Evolutionary conservation across 2,113 vertebrate species (phyloP).

Genomic region (Dasypus novemcinctus): DNA sequence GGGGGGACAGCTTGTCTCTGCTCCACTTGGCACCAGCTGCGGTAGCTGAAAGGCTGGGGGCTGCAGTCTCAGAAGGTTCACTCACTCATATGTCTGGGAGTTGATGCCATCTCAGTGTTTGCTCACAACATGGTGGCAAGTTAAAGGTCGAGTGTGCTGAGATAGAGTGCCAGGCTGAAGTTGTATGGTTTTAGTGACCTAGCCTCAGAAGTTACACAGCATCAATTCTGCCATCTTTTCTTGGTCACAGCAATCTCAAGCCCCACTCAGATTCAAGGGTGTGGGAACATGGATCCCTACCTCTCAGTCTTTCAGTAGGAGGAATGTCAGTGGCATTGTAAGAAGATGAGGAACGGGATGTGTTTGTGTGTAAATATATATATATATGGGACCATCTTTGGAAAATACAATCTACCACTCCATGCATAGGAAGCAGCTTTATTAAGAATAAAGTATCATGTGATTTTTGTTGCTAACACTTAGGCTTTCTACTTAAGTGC

Average conservation of each 20-base stretch:
- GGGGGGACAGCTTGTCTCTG: not conserved
- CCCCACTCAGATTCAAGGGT: not conserved
- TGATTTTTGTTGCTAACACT: not conserved
- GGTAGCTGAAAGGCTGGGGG: not conserved
- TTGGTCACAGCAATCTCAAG: not conserved
- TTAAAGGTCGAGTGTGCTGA: not conserved
- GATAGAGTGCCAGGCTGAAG: not conserved
- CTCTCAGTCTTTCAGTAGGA: not conserved
- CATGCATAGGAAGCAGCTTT: not conserved
- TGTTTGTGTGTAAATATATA: too few relatives aligned
- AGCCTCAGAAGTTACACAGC: not conserved
- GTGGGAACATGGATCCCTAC: not conserved
- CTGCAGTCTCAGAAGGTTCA: not conserved
- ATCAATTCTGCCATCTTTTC: not conserved
- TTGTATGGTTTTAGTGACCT: not conserved
- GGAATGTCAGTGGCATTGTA: not conserved
- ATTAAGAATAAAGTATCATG: not conserved
- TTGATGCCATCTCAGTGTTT: not conserved
- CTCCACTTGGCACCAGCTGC: not conserved
- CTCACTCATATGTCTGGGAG: not conserved
- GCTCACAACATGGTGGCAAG: not conserved
- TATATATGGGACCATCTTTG: not conserved
- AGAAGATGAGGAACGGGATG: not conserved
- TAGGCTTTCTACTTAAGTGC: not conserved
- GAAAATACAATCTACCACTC: not conserved